Evolutionary conservation across 2,797 vertebrate genomes (phyloP), one percentile per base, ranked within the genome.

Genomic region (Chelidonichthys spinosus): DNA sequence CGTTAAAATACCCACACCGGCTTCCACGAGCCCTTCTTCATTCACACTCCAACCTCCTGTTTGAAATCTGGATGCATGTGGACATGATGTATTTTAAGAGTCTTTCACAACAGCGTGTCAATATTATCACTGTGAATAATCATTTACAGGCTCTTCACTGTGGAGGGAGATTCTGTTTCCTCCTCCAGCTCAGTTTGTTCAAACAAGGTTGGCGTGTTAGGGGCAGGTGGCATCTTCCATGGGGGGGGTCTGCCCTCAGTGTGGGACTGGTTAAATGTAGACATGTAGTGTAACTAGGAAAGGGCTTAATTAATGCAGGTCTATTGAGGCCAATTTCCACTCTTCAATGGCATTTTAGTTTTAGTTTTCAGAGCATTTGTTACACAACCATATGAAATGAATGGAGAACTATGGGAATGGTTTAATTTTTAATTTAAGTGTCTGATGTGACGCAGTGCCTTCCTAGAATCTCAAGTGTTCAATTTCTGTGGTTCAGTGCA

Each of bases 71-170:
- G 37, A 32, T 76, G 32, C 66, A 8, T 54, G 17, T 70, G 6
- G 36, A 40, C 33, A 56, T 10, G 11, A 1, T 33, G 15, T 14
- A n/a, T 36, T 58, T 49, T n/a, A 35, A n/a, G 11, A 37, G 11
- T 63, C 36, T 35, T 67, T 68, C 25, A 33, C 60, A 64, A 68
- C 69, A 62, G 32, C 0, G 0, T 55, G 65, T 79, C 69, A 73
- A 42, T 76, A 64, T 76, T 74, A 47, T 49, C 49, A 72, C 3
- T 59, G 35, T 43, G 40, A 53, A 9, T 15, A 83, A 77, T 80
- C 36, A 85, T 83, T 83, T 53, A 80, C 70, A 62, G 60, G 7
- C 35, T 18, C 14, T 17, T 61, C 4, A 8, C 46, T 50, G 43
- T 1, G 2, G 18, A 18, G 44, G 58, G 25, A 44, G 25, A 52